Base-by-base conservation (phyloP, 2,113 vertebrate genomes). In the Terrapene triunguis region DNA sequence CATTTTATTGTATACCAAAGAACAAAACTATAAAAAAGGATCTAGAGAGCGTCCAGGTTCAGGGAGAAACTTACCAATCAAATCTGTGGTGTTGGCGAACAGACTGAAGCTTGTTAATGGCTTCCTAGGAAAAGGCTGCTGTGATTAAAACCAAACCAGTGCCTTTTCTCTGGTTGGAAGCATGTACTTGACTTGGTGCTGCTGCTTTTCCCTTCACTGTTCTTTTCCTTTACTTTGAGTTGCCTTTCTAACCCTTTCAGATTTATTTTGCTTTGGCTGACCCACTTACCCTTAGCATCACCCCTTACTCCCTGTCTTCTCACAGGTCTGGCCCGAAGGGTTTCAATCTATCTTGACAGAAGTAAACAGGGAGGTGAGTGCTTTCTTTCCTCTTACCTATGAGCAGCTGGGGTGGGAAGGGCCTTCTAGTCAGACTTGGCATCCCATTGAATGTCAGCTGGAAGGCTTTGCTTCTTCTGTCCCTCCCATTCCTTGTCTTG, bases 361-460 rank as follows among this genome's bases (percentile, higher is more conserved):
- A 99, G 98, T 99, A 99, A 99, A 90, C 99, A 99, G 98, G 99
- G 99, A 98, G 99, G 99, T 99, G 98, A 99, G 99, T 99, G 98
- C 94, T 94, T 51, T 95, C 96, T 95, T 88, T 97, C 84, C 95
- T 89, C 27, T 93, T 95, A 78, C 87, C 94, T 84, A 54, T 5
- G 80, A 69, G 50, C 84, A 92, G 88, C 85, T 21, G 84, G 89
- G 88, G 88, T 79, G 96, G 94, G 87, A 65, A 93, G 90, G 83
- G 85, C 32, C 90, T 94, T 88, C 74, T 79, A 0, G 1, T n/a
- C 91, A 42, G 51, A 22, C 95, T 55, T 82, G 91, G 54, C 3
- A 6, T 59, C 89, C 13, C 47, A 74, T 81, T 22, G 74, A 85
- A 85, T 44, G 48, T 47, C 81, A 84, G 24, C 27, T 80, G 85